Evolutionary conservation across 53 echinoderm and acorn worm genomes (phyloP), one percentile per base, ranked within the genome.

Genomic region (Paracentrotus lividus): DNA sequence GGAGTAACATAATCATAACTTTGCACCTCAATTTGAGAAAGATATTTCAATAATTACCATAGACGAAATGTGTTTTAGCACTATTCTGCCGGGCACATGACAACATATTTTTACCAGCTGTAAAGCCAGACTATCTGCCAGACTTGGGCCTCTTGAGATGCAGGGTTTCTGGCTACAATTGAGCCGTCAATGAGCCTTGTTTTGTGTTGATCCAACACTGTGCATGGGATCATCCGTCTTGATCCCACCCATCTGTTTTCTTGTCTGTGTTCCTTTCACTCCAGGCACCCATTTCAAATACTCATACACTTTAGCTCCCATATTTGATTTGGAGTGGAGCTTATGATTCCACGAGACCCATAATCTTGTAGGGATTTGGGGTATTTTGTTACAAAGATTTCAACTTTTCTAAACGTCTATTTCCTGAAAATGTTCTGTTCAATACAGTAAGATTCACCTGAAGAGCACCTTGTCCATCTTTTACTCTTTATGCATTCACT

Each of bases 111-210:
- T 2, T 69, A 69, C 14, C 69, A 69, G 36, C 72, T 72, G 72
- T 36, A 40, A 38, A 38, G 72, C 36, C 72, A 40, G 40, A 72
- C 72, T 72, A 16, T 72, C 32, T 5, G 14, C 6, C 38, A 72
- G 36, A 72, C 36, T 40, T 38, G 72, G 72, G 36, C 43, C 27
- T 47, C n/a, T n/a, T n/a, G n/a, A 57, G 81, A 81, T 81, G 47
- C 43, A 51, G 32, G 34, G 18, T 56, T 86, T 56, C 8, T 15
- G 86, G 33, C 56, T 21, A 86, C 1, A 33, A 14, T 34, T 86
- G 53, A 86, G 86, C 86, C 55, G 86, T 86, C 86, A 86, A 86
- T 86, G 86, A 55, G n/a, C n/a, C n/a, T n/a, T n/a, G 86, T 32
- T 53, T 31, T 9, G 56, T 36, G 55, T 85, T 54, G 55, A 86